phyloP scores from a whole-genome alignment of 2,113 vertebrate species.

The Gallinago undulata region DNA sequence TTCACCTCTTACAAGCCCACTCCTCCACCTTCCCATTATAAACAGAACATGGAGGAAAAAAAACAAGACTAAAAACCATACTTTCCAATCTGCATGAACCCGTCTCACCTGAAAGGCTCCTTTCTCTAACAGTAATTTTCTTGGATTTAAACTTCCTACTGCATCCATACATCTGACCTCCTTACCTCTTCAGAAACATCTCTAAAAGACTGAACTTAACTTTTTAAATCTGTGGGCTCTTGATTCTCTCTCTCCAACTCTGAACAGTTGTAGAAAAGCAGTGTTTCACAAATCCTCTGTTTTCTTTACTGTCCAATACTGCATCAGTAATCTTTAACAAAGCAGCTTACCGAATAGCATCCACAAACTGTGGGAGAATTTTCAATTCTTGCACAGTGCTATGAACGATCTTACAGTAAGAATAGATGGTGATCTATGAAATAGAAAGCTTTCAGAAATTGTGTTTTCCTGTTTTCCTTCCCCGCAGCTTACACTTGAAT shows the following conservation, averaged over 20 bases:
- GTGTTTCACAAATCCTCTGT: not conserved
- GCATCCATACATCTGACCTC: not conserved
- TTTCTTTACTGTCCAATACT: not conserved
- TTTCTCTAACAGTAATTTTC: not conserved
- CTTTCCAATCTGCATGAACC: not conserved
- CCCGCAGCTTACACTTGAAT: not conserved
- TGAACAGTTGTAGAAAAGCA: not conserved
- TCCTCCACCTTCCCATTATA: not conserved
- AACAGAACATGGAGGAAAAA: not conserved
- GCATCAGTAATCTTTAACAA: constrained; percentile 4
- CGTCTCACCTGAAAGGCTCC: not conserved
- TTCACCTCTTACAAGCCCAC: not conserved
- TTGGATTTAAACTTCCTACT: not conserved
- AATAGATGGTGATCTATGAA: not conserved
- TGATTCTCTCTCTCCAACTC: not conserved
- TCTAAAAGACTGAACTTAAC: not conserved
- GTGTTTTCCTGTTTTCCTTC: not conserved
- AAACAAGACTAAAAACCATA: not conserved
- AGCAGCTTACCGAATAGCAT: not conserved
- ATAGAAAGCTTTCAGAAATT: not conserved
- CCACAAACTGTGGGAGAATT: not conserved
- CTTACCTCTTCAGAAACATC: not conserved
- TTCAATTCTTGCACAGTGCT: not conserved
- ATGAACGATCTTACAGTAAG: not conserved
- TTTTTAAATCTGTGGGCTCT: not conserved